Base-by-base conservation (phyloP, 2,113 vertebrate species). In the Seriola dumerili region DNA sequence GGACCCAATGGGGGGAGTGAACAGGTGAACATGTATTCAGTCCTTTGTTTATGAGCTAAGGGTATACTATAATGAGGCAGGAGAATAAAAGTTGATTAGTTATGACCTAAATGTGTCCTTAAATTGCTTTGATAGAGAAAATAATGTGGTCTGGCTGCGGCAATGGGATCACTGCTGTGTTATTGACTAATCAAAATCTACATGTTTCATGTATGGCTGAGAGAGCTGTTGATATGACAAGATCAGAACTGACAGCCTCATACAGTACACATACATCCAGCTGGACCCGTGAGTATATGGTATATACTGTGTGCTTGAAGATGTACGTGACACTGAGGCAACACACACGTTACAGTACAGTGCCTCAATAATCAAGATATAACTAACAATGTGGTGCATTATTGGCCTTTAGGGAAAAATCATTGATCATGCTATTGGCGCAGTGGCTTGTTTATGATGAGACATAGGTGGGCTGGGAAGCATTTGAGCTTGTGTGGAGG, bases 61-160 rank as follows among this genome's bases (percentile, higher is more conserved):
- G 86, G 88, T 93, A 88, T 89, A 86, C 85, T 84, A 74, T 94
- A 94, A 95, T 95, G 90, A 94, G 90, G 68, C 79, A 93, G 67
- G 88, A 94, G 91, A 94, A 92, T 92, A 92, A 90, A 88, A 92
- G 88, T 94, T 95, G 92, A 95, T 95, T 95, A 94, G 85, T 88
- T 93, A 88, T 92, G 94, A 95, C 93, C 94, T 93, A 93, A 94
- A 95, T 95, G 94, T 92, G 83, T 90, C 88, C 91, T 87, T 78
- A 87, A 81, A 69, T 63, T 84, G 74, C 80, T 86, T 79, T 74
- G 83, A 87, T 85, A 69, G 64, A 75, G 66, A 89, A 74, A 54
- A 72, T 76, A 64, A 84, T 25, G 83, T 72, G 68, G 34, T 79
- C 66, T 80, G 66, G 71, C 59, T 67, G 65, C 38, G 21, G 50